Conservation (phyloP, 2,113 vertebrate genomes). For the Micronycteris hirsuta region DNA sequence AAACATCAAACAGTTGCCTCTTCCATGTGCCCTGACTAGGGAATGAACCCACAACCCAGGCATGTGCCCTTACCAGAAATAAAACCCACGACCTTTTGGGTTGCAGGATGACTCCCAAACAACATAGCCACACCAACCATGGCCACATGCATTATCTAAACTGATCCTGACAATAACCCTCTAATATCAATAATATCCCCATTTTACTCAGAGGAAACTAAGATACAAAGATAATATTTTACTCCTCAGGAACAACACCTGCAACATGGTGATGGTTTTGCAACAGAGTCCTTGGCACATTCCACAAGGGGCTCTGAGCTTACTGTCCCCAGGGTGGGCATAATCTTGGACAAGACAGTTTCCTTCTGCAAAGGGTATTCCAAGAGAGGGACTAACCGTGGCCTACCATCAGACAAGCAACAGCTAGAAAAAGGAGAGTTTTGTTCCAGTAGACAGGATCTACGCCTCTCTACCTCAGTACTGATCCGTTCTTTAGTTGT, state of each 20-base stretch:
- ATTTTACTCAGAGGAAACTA: conserved; percentile 1
- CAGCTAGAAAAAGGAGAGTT: not conserved
- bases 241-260: not conserved
- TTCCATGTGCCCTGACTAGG: too few relatives aligned
- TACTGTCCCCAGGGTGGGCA: not conserved
- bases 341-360: not conserved
- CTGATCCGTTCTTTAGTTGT: not conserved
- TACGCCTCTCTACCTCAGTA: not conserved
- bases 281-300: not conserved
- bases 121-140: too few relatives aligned
- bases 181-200: not conserved
- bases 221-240: not conserved
- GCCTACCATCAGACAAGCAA: not conserved
- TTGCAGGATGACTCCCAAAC: too few relatives aligned
- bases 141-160: not conserved
- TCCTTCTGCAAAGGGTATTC: not conserved
- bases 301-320: not conserved
- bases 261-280: not conserved
- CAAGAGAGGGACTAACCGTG: not conserved
- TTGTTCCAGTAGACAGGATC: not conserved
- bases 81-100: too few relatives aligned
- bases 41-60: too few relatives aligned
- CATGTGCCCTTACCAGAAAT: too few relatives aligned
- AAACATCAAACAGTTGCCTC: too few relatives aligned
- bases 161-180: not conserved